Evolutionary conservation across 2,113 vertebrate species (phyloP).

Genomic region (Amphiprion ocellaris): DNA sequence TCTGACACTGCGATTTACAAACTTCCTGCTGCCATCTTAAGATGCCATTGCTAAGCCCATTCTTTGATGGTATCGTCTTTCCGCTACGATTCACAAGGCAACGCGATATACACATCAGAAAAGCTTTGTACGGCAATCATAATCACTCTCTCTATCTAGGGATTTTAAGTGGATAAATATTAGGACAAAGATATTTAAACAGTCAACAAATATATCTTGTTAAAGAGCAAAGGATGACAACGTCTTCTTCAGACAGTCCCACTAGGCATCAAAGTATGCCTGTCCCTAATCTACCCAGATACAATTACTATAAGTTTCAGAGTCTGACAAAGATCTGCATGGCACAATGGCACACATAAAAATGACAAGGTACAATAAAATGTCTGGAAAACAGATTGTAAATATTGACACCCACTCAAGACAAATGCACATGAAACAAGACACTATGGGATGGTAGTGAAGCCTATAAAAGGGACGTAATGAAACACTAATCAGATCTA

Average conservation of each 20-base stretch:
- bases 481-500: slow-evolving; percentile 55
- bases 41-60: slow-evolving; percentile 70
- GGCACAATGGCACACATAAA: slow-evolving; percentile 36
- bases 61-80: slow-evolving; percentile 79
- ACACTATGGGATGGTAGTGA: slow-evolving; percentile 35
- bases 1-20: slow-evolving; percentile 76
- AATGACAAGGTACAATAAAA: slow-evolving; percentile 67
- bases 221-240: slow-evolving; percentile 68
- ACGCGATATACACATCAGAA: slow-evolving; percentile 72
- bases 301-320: slow-evolving; percentile 56
- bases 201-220: slow-evolving; percentile 68
- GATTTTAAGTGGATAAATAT: slow-evolving; percentile 67
- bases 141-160: slow-evolving; percentile 51
- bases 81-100: slow-evolving; percentile 72
- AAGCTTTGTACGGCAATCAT: slow-evolving; percentile 51
- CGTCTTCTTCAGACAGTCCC: slow-evolving; percentile 46
- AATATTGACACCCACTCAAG: slow-evolving; percentile 52
- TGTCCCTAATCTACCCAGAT: slow-evolving; percentile 66
- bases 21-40: slow-evolving; percentile 79
- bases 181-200: slow-evolving; percentile 68
- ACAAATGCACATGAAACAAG: slow-evolving; percentile 55
- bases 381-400: slow-evolving; percentile 71
- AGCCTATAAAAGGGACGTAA: slow-evolving; percentile 55
- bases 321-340: slow-evolving; percentile 39
- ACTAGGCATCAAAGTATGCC: slow-evolving; percentile 57